Evolutionary conservation across 2,797 vertebrate species (phyloP).

Genomic region (Poeciliopsis gracilis): DNA sequence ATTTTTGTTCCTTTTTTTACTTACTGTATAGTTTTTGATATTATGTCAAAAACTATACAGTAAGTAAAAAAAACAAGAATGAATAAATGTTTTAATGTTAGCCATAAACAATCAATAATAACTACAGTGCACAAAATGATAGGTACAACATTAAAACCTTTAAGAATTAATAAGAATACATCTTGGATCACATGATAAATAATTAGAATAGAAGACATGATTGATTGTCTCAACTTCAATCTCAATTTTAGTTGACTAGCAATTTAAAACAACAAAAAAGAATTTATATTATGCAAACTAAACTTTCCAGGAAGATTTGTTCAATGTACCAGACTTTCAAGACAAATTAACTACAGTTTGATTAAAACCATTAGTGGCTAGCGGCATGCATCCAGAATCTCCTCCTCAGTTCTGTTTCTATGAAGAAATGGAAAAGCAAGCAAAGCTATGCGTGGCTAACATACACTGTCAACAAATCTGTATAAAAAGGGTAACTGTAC

Average conservation of each 20-base stretch:
- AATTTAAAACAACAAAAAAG: no score
- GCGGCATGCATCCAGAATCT: no score
- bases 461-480: background rate
- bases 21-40: no score
- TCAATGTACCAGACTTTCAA: no score
- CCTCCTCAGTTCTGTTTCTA: no score
- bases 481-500: background rate
- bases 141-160: background rate
- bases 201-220: background rate
- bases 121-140: background rate
- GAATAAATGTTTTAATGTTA: background rate
- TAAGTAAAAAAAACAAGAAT: background rate
- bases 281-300: no score
- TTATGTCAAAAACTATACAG: background rate
- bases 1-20: background rate
- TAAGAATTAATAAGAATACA: background rate
- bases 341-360: no score
- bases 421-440: no score
- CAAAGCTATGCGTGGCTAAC: no score
- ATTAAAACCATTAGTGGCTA: no score
- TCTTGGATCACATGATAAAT: background rate
- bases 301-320: no score
- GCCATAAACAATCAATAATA: background rate
- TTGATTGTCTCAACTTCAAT: background rate
- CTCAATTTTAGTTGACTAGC: no score